These are phyloP conservation scores for Aelia acuminata DNA, from an alignment of 2,888 invertebrate species.

Conservation along the genomic window DNA sequence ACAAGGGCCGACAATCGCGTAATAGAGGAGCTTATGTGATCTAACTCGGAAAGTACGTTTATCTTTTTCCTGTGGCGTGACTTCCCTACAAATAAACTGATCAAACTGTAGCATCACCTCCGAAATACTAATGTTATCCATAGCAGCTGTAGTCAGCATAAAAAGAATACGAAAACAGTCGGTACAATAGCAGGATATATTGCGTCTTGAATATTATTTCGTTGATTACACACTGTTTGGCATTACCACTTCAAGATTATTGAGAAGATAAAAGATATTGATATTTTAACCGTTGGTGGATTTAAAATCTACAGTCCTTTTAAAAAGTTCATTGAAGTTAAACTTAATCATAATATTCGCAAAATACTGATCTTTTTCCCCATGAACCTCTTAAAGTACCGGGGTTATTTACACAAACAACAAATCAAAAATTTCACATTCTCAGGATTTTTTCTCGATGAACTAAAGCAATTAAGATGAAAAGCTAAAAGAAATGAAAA, in stretches of 20 bases:
- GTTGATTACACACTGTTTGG: background rate
- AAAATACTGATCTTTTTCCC: too few relatives aligned
- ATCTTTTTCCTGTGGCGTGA: background rate
- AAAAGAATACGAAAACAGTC: background rate
- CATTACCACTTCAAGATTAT: background rate
- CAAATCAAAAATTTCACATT: too few relatives aligned
- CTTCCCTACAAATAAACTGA: background rate
- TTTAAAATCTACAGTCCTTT: too few relatives aligned
- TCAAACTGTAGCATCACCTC: background rate
- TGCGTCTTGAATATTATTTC: background rate
- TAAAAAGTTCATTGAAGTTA: too few relatives aligned
- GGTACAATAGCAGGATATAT: background rate
- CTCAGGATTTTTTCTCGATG: too few relatives aligned
- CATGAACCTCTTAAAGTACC: too few relatives aligned
- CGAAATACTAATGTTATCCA: background rate
- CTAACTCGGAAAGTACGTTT: background rate
- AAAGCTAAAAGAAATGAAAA: too few relatives aligned
- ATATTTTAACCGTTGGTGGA: too few relatives aligned
- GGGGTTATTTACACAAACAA: too few relatives aligned
- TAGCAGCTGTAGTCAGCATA: background rate
- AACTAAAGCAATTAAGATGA: too few relatives aligned
- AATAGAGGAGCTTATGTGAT: conserved; percentile 5
- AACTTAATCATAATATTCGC: too few relatives aligned
- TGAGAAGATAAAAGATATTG: too few relatives aligned
- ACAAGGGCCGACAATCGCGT: background rate